Conservation (phyloP, 1,140 invertebrate genomes). For the Conus betulinus region DNA sequence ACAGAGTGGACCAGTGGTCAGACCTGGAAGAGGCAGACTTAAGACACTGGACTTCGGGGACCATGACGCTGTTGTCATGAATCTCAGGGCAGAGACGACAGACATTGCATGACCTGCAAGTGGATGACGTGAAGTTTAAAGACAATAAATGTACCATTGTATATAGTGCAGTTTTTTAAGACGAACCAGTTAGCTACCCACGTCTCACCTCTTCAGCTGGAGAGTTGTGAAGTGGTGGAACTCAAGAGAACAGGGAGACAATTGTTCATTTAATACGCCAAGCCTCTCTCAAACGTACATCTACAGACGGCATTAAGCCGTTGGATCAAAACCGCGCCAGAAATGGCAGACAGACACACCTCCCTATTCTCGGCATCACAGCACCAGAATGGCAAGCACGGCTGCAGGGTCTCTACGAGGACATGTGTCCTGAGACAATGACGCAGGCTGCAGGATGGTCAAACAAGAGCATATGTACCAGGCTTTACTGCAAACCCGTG, state of each 20-base stretch:
- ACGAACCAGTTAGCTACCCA: no score
- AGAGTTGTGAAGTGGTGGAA: background rate
- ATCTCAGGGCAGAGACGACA: constrained; percentile 12
- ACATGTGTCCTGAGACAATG: no score
- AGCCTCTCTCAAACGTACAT: background rate
- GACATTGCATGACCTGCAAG: background rate
- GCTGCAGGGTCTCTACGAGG: no score
- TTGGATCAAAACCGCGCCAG: background rate
- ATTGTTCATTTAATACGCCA: background rate
- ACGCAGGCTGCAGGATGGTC: no score
- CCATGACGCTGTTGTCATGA: background rate
- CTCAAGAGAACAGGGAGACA: background rate
- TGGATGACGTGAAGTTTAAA: background rate
- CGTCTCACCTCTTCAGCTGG: no score
- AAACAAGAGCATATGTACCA: no score
- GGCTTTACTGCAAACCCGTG: no score
- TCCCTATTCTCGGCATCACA: background rate
- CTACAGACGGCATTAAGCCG: background rate
- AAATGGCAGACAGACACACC: background rate
- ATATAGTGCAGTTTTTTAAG: background rate
- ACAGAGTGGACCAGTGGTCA: background rate
- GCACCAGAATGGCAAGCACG: background rate
- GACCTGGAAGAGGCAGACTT: background rate
- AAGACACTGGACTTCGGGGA: background rate
- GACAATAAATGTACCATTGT: background rate